These are phyloP conservation scores for Macrosteles quadrilineatus DNA, from an alignment of 1,140 invertebrate genomes.

Conservation along the genomic window DNA sequence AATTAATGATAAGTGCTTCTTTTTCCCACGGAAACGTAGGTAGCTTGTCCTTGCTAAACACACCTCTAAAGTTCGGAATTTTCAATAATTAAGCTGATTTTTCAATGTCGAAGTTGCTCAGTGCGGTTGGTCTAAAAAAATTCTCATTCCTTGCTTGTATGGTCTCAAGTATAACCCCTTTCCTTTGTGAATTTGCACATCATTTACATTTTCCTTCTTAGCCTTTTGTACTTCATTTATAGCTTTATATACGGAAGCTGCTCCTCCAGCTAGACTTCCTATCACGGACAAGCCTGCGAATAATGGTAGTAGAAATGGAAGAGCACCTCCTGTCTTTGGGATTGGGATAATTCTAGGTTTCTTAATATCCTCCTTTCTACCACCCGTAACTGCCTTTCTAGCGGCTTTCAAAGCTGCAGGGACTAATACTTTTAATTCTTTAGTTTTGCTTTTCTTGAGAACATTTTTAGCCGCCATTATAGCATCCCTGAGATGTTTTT, in stretches of 20 bases:
- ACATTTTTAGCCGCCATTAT: not conserved
- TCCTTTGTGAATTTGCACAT: not conserved
- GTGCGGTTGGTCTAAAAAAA: constrained; percentile 1
- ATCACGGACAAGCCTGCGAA: not conserved
- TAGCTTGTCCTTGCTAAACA: constrained; percentile 34
- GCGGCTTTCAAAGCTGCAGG: too few species aligned
- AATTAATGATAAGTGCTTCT: constrained; percentile 46
- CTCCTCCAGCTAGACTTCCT: not conserved
- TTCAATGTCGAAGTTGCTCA: constrained; percentile 19
- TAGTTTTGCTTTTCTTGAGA: too few species aligned
- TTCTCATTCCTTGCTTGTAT: not conserved
- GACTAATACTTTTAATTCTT: too few species aligned
- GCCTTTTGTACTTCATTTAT: not conserved
- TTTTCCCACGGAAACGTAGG: constrained; percentile 35
- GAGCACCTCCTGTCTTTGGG: not conserved
- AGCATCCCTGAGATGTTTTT: not conserved
- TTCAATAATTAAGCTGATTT: not conserved
- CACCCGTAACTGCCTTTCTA: too few species aligned
- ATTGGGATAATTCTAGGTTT: too few species aligned
- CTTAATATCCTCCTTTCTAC: not conserved
- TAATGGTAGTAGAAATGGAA: not conserved
- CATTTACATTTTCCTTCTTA: not conserved
- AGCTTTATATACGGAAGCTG: not conserved
- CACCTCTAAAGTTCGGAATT: constrained; percentile 33
- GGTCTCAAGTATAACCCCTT: constrained; percentile 27